Percentiles rank a stretch among this genome's conserved stretches.
Conservation (phyloP, 2,888 invertebrate genomes). For the Drosophila anomelani region DNA sequence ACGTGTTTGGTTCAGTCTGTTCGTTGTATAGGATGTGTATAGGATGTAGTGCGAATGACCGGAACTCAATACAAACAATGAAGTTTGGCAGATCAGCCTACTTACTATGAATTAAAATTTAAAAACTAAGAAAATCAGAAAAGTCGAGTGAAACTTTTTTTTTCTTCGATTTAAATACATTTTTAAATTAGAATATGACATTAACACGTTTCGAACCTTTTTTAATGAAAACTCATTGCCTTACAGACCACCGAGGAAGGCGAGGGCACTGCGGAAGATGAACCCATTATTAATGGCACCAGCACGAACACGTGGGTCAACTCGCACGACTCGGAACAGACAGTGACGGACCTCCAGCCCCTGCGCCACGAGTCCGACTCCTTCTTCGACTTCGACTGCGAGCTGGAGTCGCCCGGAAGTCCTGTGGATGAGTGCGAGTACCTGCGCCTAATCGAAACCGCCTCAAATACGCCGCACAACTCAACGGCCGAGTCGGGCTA, state of each 20-base stretch:
- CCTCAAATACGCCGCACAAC: slow-evolving; percentile 86
- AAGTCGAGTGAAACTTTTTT: background rate
- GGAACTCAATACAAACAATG: background rate
- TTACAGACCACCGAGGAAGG: slow-evolving; percentile 78
- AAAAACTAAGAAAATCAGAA: background rate
- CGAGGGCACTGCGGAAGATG: slow-evolving; percentile 74
- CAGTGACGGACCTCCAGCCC: slow-evolving; percentile 85
- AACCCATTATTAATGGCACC: slow-evolving; percentile 82
- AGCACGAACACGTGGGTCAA: slow-evolving; percentile 83
- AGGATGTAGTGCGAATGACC: background rate
- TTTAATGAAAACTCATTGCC: background rate
- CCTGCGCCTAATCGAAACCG: slow-evolving; percentile 85
- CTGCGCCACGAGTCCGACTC: slow-evolving; percentile 86
- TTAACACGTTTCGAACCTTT: background rate
- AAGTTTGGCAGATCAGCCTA: background rate
- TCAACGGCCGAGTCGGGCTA: slow-evolving; percentile 85
- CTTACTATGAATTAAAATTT: background rate
- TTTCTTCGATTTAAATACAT: too few species aligned
- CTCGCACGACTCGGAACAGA: slow-evolving; percentile 77
- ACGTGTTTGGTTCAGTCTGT: background rate
- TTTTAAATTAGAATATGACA: background rate
- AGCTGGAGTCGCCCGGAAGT: slow-evolving; percentile 89
- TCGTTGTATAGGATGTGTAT: background rate
- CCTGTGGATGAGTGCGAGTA: slow-evolving; percentile 88
- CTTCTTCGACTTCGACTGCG: slow-evolving; percentile 88